These are phyloP conservation scores for Scelioninae gen. 2 DNA, from an alignment of 2,888 invertebrate species.

Conservation along the genomic window DNA sequence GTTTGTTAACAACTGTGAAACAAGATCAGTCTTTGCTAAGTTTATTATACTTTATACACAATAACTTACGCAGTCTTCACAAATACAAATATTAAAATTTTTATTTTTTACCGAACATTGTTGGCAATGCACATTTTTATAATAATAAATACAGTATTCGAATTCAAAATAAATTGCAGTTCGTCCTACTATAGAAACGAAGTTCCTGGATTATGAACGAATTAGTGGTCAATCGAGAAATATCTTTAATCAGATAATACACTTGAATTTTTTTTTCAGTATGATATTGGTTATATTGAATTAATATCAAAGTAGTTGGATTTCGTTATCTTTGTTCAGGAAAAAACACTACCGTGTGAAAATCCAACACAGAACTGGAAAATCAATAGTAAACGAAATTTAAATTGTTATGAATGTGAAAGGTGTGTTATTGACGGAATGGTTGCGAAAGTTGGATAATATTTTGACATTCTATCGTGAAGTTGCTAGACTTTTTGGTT, in stretches of 20 bases:
- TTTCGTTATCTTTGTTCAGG: constrained; percentile 13
- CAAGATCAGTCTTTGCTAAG: constrained; percentile 15
- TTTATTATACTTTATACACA: neutral
- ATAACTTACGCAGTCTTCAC: neutral
- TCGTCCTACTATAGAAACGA: no score
- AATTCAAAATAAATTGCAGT: no score
- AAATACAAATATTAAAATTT: no score
- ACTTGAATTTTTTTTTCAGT: neutral
- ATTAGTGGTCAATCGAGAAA: neutral
- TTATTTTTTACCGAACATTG: neutral
- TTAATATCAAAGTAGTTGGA: constrained; percentile 15
- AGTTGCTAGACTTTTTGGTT: no score
- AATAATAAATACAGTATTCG: no score
- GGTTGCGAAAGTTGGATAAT: constrained; percentile 11
- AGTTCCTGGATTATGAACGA: no score
- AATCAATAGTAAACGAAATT: constrained; percentile 28
- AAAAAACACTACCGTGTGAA: neutral
- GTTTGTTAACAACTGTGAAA: constrained; percentile 27
- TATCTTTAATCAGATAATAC: neutral
- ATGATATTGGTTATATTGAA: neutral
- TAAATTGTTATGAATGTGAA: constrained; percentile 22
- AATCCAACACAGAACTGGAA: constrained; percentile 11
- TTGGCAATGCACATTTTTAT: no score
- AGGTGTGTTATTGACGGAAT: constrained; percentile 15
- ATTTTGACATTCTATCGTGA: constrained; percentile 3